Evolutionary conservation across 92 coral and sea anemone species (phyloP).

Genomic region (Porites cylindrica): DNA sequence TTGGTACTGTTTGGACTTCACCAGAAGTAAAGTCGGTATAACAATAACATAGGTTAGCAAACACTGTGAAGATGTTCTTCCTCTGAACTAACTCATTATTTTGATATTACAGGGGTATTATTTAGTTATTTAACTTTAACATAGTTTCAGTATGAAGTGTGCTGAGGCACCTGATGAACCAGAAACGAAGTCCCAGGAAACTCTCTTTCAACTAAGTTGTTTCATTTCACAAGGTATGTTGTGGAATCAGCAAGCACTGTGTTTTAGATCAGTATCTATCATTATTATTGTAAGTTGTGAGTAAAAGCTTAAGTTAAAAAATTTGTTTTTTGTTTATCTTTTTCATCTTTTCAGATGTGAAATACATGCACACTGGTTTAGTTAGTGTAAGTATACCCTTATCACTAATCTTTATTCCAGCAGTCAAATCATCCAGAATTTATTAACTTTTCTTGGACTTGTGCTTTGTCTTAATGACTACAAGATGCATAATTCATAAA

Average conservation of each 20-base stretch:
- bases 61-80: no score
- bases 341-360: constrained; percentile 83
- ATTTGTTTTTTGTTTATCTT: not conserved
- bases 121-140: no score
- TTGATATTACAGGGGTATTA: no score
- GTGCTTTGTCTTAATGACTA: not conserved
- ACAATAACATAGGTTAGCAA: no score
- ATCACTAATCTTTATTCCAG: not conserved
- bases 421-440: not conserved
- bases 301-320: not conserved
- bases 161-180: constrained; percentile 95
- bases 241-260: not conserved
- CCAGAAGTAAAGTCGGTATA: no score
- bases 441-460: no score
- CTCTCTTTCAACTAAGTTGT: constrained; percentile 97
- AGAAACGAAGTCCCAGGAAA: constrained; percentile 87
- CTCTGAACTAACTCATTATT: no score
- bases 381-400: constrained; percentile 81
- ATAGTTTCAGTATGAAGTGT: constrained; percentile 82
- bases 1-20: no score
- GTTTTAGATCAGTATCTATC: constrained; percentile 52
- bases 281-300: not conserved
- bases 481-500: no score
- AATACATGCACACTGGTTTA: constrained; percentile 96
- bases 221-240: constrained; percentile 90